Evolutionary conservation across 1,140 invertebrate species (phyloP).

Genomic region (Venustaconcha ellipsiformis): DNA sequence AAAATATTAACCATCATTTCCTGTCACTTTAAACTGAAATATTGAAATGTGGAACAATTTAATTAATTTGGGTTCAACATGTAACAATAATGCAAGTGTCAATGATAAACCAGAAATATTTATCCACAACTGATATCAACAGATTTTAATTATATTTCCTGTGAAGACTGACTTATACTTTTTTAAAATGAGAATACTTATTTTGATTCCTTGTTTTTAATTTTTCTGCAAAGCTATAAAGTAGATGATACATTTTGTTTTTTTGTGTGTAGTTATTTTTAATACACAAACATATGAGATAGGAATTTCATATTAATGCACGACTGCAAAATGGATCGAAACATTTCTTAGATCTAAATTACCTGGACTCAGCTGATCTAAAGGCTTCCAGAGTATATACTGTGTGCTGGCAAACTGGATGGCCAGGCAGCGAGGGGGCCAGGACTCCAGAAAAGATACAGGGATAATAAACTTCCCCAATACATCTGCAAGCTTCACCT

Average conservation of each 20-base stretch:
- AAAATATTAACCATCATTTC: no score
- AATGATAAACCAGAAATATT: no score
- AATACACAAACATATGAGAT: not conserved
- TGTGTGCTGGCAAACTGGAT: slow-evolving; percentile 72
- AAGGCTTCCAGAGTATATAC: slow-evolving; percentile 53
- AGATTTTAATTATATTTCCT: no score
- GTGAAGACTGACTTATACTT: no score
- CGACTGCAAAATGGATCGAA: not conserved
- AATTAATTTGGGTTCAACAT: no score
- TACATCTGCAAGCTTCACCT: slow-evolving; percentile 71
- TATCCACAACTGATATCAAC: no score
- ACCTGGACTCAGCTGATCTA: slow-evolving; percentile 32
- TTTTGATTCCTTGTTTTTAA: no score
- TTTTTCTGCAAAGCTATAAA: not conserved
- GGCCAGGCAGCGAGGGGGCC: slow-evolving; percentile 70
- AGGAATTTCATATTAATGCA: not conserved
- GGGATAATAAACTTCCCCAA: slow-evolving; percentile 70
- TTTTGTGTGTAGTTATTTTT: not conserved
- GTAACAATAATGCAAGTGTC: no score
- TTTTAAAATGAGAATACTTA: no score
- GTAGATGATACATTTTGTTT: not conserved
- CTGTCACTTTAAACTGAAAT: no score
- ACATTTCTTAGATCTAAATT: not conserved
- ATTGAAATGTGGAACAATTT: no score
- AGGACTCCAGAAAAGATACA: slow-evolving; percentile 67